Evolutionary conservation across 2,888 invertebrate genomes (phyloP).

Genomic region (Gnatocerus cornutus): DNA sequence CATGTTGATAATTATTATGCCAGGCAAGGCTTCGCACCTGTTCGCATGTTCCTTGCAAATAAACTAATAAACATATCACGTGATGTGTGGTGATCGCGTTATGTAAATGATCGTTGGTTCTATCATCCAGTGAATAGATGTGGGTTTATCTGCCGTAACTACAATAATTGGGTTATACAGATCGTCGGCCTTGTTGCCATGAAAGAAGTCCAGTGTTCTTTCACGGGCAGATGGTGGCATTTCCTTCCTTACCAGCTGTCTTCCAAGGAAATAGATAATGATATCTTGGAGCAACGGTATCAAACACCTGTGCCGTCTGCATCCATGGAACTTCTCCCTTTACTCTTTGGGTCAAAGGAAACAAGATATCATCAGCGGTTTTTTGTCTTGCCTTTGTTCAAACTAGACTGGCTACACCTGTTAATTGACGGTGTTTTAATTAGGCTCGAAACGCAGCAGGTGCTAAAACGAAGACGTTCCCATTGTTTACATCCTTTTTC

Average conservation of each 20-base stretch:
- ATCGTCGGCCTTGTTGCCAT: constrained; percentile 24
- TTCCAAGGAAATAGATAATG: constrained; percentile 60
- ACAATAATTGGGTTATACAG: constrained; percentile 45
- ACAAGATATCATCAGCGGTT: constrained; percentile 46
- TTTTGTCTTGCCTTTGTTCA: constrained; percentile 36
- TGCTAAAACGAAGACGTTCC: constrained; percentile 11
- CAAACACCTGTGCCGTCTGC: constrained; percentile 57
- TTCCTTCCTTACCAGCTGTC: constrained; percentile 59
- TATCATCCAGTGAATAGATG: constrained; percentile 5
- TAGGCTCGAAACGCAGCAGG: constrained; percentile 30
- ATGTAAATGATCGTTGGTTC: constrained; percentile 27
- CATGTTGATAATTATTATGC: constrained; percentile 31
- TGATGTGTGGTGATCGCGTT: constrained; percentile 32
- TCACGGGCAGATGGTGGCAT: constrained; percentile 56
- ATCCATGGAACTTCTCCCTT: constrained; percentile 32
- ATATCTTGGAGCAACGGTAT: constrained; percentile 60
- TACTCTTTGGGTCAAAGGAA: constrained; percentile 54
- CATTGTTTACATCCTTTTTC: constrained; percentile 22
- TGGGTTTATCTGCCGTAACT: constrained; percentile 29
- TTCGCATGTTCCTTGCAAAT: constrained; percentile 36
- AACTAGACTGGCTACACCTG: constrained; percentile 22
- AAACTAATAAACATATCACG: constrained; percentile 35
- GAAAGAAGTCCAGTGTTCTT: constrained; percentile 41
- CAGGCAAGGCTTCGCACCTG: constrained; percentile 34
- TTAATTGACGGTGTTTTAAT: constrained; percentile 38